Conservation (phyloP, 2,797 vertebrate species). For the Cuniculus paca region DNA sequence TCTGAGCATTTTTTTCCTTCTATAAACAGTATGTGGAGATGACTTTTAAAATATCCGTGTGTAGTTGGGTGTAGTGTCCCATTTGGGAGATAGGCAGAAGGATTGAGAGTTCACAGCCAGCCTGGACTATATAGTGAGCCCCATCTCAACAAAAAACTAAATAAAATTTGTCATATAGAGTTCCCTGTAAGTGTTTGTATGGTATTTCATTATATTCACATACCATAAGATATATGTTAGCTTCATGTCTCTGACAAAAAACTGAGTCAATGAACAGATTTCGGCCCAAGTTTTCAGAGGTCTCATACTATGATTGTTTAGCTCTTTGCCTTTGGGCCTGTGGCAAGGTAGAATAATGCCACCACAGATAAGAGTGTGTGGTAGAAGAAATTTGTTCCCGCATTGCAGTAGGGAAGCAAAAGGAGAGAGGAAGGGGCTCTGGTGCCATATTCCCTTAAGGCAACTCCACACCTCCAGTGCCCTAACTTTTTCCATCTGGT, state of each 20-base stretch:
- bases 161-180: not conserved
- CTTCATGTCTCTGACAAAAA: not conserved
- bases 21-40: not conserved
- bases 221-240: not conserved
- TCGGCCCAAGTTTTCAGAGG: not conserved
- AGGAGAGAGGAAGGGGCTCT: not conserved
- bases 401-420: not conserved
- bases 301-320: not conserved
- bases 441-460: not conserved
- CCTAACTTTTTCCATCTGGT: not conserved
- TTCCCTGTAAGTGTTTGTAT: not conserved
- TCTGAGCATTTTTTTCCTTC: not conserved
- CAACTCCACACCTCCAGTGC: not conserved
- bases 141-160: not conserved
- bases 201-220: not conserved
- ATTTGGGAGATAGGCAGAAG: not conserved
- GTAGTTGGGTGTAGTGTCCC: not conserved
- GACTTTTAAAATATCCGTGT: not conserved
- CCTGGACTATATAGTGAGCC: not conserved
- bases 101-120: not conserved
- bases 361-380: not conserved
- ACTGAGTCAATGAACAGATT: not conserved
- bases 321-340: not conserved
- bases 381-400: not conserved
- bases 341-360: not conserved